Percentiles rank a stretch among this genome's conserved stretches.
phyloP scores from a whole-genome alignment of 2,888 invertebrate genomes.

The Conchocele bisecta region DNA sequence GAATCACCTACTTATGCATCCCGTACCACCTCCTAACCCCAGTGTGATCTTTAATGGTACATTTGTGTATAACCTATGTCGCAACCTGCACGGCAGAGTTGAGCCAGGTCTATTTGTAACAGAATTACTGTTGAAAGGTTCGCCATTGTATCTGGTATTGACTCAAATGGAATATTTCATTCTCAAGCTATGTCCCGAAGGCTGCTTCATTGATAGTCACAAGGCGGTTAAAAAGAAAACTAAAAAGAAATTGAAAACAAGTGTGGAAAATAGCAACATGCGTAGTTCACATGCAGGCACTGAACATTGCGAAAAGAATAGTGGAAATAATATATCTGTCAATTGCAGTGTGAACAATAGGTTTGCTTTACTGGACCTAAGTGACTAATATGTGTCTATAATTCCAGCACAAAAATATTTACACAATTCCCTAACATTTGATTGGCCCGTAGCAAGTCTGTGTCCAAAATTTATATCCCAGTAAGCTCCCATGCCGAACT shows the following conservation, averaged over 20 bases:
- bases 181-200: slow-evolving; percentile 1
- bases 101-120: slow-evolving; percentile 65
- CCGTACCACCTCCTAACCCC: slow-evolving; percentile 61
- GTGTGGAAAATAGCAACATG: slow-evolving; percentile 4
- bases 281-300: not conserved
- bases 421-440: too few species aligned
- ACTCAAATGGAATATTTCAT: slow-evolving; percentile 11
- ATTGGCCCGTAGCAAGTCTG: too few species aligned
- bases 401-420: too few species aligned
- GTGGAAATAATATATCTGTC: too few species aligned
- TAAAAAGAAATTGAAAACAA: slow-evolving; percentile 27
- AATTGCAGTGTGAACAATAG: slow-evolving; percentile 48
- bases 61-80: slow-evolving; percentile 75
- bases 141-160: slow-evolving; percentile 50
- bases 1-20: slow-evolving; percentile 76
- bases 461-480: too few species aligned
- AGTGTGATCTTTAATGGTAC: slow-evolving; percentile 73
- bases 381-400: slow-evolving; percentile 16
- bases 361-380: slow-evolving; percentile 48
- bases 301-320: not conserved
- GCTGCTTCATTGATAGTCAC: slow-evolving; percentile 2
- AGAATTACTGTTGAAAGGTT: slow-evolving; percentile 63
- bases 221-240: slow-evolving; percentile 14
- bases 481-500: too few species aligned
- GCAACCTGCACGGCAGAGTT: slow-evolving; percentile 63